Base-by-base conservation (phyloP, 2,888 invertebrate genomes). In the Barypeithes pellucidus region DNA sequence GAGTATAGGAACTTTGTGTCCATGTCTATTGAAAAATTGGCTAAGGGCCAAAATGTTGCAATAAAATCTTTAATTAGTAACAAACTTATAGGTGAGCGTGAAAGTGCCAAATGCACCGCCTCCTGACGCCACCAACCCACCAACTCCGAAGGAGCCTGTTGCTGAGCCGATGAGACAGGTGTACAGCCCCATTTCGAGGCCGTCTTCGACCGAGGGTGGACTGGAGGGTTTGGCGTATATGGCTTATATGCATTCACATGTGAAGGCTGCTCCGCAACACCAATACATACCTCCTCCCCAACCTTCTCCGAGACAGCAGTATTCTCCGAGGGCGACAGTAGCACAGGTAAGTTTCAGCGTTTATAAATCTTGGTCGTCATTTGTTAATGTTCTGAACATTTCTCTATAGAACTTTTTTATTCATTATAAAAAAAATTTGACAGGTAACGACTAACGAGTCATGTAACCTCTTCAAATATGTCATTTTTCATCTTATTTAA, bases 131-230 rank as follows among this genome's bases (percentile, higher is more conserved):
- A 60, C 47, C 22, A 70, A 66, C 45, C 45, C 70, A n/a, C 43
- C 65, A 41, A 72, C 57, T 3, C 54, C 66, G 1, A 74, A 74
- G 62, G 74, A 74, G 54, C 36, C 65, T 3, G 33, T 66, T 72
- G 73, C 73, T 39, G 84, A 84, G 72, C 84, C 84, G n/a, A 79
- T 83, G 75, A 79, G 86, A 57, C 85, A 85, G 80, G 87, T 88
- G 3, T 89, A 88, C 77, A 89, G 89, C 76, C 89, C 89, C 0
- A 89, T 89, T 73, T 89, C 89, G 36, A 84, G 89, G 77, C 89
- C 89, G 0, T 88, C 88, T 7, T 89, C 89, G 24, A 86, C 88
- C 7, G 89, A 89, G 74, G 85, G 75, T 33, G 77, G 80, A 20
- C 70, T 84, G 20, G 86, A 86, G 77, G 85, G 85, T 24, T 80